Conservation (phyloP, 2,113 vertebrate species). For the Laterallus jamaicensis region DNA sequence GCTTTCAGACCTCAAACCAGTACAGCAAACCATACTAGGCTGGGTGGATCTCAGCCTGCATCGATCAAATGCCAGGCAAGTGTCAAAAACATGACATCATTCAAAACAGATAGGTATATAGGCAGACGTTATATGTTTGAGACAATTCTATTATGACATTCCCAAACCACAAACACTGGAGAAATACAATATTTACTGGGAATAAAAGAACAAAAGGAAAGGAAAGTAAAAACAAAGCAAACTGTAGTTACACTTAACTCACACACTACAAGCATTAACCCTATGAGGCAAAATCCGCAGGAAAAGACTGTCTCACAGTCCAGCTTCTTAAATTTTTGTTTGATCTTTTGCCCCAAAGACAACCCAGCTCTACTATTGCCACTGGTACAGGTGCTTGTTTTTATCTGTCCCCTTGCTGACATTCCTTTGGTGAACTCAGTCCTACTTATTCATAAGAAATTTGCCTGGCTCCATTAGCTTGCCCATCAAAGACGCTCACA, state of each 20-base stretch:
- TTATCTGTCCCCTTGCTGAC: not conserved
- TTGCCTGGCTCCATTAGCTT: not conserved
- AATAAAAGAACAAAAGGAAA: not conserved
- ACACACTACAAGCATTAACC: not conserved
- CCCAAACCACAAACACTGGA: not conserved
- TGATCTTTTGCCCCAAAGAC: not conserved
- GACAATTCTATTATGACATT: not conserved
- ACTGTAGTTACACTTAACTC: not conserved
- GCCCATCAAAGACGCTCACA: not conserved
- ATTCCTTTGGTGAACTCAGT: not conserved
- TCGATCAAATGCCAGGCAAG: not conserved
- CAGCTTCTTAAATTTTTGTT: not conserved
- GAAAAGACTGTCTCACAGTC: not conserved
- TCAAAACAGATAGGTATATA: not conserved
- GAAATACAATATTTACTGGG: not conserved
- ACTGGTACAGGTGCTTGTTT: not conserved
- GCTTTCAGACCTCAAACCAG: not conserved
- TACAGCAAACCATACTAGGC: not conserved
- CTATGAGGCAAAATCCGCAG: not conserved
- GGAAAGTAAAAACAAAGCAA: not conserved
- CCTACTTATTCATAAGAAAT: not conserved
- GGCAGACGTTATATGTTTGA: not conserved
- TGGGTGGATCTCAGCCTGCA: not conserved
- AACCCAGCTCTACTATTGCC: not conserved
- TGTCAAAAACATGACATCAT: not conserved